These are phyloP conservation scores for Orius insidiosus DNA, from an alignment of 1,140 invertebrate genomes.

Conservation along the genomic window DNA sequence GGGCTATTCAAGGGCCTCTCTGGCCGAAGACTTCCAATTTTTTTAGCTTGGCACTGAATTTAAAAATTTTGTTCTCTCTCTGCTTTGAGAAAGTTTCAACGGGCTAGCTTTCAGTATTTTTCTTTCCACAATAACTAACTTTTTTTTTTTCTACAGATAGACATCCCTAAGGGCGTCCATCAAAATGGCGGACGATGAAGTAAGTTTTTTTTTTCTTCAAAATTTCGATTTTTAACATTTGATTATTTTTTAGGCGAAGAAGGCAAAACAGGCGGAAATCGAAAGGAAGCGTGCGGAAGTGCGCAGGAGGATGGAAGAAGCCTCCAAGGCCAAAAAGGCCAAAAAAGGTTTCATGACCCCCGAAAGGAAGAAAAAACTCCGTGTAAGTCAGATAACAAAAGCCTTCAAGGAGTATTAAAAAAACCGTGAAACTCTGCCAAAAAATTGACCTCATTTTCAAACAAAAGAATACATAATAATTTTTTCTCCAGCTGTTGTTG, in stretches of 20 bases:
- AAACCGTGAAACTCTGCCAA: not conserved
- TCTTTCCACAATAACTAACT: not conserved
- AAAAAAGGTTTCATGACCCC: slow-evolving; percentile 98
- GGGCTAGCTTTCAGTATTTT: slow-evolving; percentile 2
- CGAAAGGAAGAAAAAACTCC: slow-evolving; percentile 94
- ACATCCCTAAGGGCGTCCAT: slow-evolving; percentile 3
- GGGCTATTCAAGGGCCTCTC: no score
- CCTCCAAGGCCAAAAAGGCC: slow-evolving; percentile 85
- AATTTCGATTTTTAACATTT: slow-evolving; percentile 1
- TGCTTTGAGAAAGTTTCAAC: no score
- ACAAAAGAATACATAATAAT: not conserved
- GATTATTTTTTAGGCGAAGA: slow-evolving; percentile 44
- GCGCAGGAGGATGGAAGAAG: slow-evolving; percentile 87
- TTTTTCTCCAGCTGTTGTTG: slow-evolving; percentile 59
- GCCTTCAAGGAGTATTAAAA: not conserved
- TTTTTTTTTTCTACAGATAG: slow-evolving; percentile 11
- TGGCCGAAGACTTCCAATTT: no score
- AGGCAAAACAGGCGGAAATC: slow-evolving; percentile 84
- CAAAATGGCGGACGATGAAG: slow-evolving; percentile 17
- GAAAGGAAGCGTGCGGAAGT: slow-evolving; percentile 89
- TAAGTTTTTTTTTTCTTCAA: slow-evolving; percentile 6
- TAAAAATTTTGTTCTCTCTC: no score
- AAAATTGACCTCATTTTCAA: not conserved
- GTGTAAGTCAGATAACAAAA: slow-evolving; percentile 42
- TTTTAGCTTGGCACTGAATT: no score